Evolutionary conservation across 2,113 vertebrate genomes (phyloP).

Genomic region (Pelvicachromis taeniatus): DNA sequence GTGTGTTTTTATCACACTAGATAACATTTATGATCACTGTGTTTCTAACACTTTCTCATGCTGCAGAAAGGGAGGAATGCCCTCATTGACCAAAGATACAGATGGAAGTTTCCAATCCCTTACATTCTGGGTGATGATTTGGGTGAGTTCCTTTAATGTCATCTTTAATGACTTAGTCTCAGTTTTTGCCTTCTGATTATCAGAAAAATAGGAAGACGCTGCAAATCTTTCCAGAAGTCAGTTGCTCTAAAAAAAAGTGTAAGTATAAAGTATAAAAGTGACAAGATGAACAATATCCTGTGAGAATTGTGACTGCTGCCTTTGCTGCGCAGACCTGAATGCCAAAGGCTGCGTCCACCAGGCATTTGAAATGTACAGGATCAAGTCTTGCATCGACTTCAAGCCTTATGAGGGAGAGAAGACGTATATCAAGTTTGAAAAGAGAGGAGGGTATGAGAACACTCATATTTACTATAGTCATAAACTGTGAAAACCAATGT

Average conservation of each 20-base stretch:
- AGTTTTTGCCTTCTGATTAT: neutral
- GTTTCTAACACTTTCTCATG: conserved; percentile 11
- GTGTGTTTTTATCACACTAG: neutral
- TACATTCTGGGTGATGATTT: conserved; percentile 86
- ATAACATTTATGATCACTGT: neutral
- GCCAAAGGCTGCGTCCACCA: conserved; percentile 79
- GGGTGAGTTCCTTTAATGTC: conserved; percentile 66
- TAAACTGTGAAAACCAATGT: neutral
- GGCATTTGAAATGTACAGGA: conserved; percentile 87
- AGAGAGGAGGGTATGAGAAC: conserved; percentile 78
- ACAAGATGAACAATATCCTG: too few species aligned
- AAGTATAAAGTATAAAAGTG: too few species aligned
- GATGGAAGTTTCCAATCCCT: conserved; percentile 87
- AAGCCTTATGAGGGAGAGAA: conserved; percentile 90
- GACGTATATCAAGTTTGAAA: conserved; percentile 81
- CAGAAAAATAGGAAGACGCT: neutral
- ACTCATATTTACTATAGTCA: neutral
- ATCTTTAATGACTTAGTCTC: neutral
- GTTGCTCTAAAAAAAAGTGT: too few species aligned
- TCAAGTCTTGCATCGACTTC: conserved; percentile 91
- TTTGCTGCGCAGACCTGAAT: conserved; percentile 60
- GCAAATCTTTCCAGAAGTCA: neutral
- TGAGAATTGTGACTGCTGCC: neutral
- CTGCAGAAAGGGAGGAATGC: conserved; percentile 73
- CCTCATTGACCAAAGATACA: conserved; percentile 66